These are phyloP conservation scores for Monochamus saltuarius DNA, from an alignment of 1,140 invertebrate species.

Conservation along the genomic window DNA sequence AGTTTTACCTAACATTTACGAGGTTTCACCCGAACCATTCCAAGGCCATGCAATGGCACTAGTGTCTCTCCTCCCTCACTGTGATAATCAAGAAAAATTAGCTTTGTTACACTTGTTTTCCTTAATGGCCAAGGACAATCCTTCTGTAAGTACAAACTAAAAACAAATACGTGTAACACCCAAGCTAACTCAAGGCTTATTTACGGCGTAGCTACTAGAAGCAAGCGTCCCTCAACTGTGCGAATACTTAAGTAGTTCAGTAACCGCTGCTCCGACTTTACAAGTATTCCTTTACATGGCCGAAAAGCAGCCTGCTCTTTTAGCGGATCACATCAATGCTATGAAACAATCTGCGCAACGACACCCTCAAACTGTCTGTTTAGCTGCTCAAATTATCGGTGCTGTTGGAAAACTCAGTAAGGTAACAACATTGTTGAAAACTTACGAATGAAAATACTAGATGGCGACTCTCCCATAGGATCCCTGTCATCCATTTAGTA, in stretches of 20 bases:
- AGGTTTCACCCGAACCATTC: constrained; percentile 79
- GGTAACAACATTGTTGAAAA: constrained; percentile 45
- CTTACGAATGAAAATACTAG: neutral
- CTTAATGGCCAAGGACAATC: constrained; percentile 77
- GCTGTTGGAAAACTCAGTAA: constrained; percentile 65
- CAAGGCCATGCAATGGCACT: constrained; percentile 81
- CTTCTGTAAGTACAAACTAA: constrained; percentile 59
- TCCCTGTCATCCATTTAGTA: neutral
- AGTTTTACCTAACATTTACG: constrained; percentile 85
- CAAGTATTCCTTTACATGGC: constrained; percentile 79
- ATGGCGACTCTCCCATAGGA: neutral
- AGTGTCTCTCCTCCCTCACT: constrained; percentile 76
- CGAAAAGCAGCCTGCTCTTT: constrained; percentile 62
- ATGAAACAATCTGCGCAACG: constrained; percentile 68
- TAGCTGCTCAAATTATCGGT: constrained; percentile 66
- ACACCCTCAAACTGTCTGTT: constrained; percentile 65
- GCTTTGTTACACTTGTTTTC: constrained; percentile 79
- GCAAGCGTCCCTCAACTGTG: constrained; percentile 75
- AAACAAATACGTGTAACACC: neutral
- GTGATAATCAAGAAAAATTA: constrained; percentile 80
- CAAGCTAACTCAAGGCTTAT: neutral
- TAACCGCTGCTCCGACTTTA: constrained; percentile 63
- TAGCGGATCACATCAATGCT: constrained; percentile 67
- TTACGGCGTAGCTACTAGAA: constrained; percentile 64
- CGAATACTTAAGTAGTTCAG: constrained; percentile 64